phyloP scores from a whole-genome alignment of 2,888 invertebrate genomes.

The Tupiocoris notatus region DNA sequence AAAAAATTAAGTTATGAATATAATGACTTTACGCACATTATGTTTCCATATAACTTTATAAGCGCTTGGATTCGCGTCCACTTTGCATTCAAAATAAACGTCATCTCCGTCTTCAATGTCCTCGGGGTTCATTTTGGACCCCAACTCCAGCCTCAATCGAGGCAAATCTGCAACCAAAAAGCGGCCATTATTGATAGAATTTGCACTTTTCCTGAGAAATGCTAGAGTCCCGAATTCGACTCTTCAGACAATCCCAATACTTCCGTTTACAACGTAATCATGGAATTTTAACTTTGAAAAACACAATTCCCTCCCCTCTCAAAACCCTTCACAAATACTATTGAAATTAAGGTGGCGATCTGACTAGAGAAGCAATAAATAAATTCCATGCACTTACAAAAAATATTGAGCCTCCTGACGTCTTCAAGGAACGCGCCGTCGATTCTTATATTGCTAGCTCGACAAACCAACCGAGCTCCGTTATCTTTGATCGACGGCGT shows the following conservation, averaged over 20 bases:
- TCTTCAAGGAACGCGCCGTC: constrained; percentile 73
- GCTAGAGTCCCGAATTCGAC: no score
- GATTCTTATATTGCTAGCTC: constrained; percentile 74
- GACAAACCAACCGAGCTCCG: constrained; percentile 73
- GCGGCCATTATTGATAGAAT: no score
- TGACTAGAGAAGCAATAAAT: no score
- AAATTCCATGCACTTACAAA: no score
- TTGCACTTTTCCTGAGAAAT: no score
- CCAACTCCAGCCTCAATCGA: constrained; percentile 66
- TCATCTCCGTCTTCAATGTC: constrained; percentile 80
- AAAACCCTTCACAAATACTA: no score
- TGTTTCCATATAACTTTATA: constrained; percentile 80
- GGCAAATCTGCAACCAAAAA: constrained; percentile 65
- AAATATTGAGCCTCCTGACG: constrained; percentile 77
- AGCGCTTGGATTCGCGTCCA: constrained; percentile 72
- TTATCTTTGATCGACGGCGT: constrained; percentile 75
- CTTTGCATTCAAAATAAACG: constrained; percentile 77
- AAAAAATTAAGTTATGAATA: no score
- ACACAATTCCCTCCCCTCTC: no score
- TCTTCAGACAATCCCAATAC: no score
- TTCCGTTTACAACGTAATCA: no score
- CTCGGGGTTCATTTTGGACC: constrained; percentile 73
- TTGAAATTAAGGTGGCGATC: no score
- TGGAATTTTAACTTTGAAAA: no score
- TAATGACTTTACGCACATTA: constrained; percentile 76